Conservation (phyloP, 37 sponge, comb jelly and placozoan species). For the Oopsacas minuta region DNA sequence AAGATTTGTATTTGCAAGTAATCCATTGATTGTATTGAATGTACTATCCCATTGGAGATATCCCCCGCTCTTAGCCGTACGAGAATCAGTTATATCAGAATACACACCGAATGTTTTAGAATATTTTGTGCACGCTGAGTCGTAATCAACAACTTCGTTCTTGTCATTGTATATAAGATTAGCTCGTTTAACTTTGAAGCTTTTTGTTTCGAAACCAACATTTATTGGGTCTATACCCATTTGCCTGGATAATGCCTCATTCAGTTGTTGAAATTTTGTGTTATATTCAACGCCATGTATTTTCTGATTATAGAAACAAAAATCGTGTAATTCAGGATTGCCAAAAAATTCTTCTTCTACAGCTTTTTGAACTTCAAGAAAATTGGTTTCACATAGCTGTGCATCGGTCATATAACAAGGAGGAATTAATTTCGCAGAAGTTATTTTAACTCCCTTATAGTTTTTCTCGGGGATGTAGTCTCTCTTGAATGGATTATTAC, state of each 20-base stretch:
- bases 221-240: not conserved
- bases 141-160: not conserved
- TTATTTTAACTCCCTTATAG: not conserved
- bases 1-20: not conserved
- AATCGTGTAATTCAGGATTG: no score
- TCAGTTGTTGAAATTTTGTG: not conserved
- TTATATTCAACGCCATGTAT: not conserved
- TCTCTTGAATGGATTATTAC: not conserved
- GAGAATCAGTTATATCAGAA: not conserved
- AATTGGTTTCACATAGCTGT: not conserved
- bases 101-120: not conserved
- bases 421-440: not conserved
- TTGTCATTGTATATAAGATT: not conserved
- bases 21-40: not conserved
- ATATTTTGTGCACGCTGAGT: not conserved
- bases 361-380: not conserved
- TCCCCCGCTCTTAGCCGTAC: not conserved
- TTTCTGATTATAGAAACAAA: not conserved
- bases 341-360: not conserved
- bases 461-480: not conserved
- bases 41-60: not conserved
- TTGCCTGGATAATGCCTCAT: not conserved
- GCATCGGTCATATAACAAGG: not conserved
- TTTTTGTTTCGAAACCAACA: not conserved
- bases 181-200: not conserved